These are phyloP conservation scores for Myotis vivesi DNA, from an alignment of 2,797 vertebrate species.

Conservation along the genomic window DNA sequence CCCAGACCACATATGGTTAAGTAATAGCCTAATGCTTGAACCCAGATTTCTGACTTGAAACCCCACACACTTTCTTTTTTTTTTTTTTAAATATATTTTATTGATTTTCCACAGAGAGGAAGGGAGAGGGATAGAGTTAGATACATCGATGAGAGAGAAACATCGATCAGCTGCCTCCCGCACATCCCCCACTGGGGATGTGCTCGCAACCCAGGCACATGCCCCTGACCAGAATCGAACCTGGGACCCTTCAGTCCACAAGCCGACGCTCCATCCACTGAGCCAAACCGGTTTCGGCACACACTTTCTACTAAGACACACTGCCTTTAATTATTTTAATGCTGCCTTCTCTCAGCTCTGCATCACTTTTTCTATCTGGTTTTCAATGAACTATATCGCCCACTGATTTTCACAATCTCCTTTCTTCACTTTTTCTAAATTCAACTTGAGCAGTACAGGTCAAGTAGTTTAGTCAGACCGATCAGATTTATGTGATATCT, in stretches of 20 bases:
- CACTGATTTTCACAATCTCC: neutral
- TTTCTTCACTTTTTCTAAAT: constrained; percentile 16
- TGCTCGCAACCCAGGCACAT: too few relatives aligned
- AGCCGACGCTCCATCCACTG: too few relatives aligned
- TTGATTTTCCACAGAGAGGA: too few relatives aligned
- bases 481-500: neutral
- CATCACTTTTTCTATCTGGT: neutral
- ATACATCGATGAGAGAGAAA: too few relatives aligned
- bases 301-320: neutral
- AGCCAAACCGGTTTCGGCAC: too few relatives aligned
- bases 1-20: neutral
- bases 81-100: too few relatives aligned
- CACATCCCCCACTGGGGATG: too few relatives aligned
- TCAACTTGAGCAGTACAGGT: neutral
- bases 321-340: neutral
- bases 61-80: neutral
- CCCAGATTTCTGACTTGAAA: neutral
- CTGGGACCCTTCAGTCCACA: too few relatives aligned
- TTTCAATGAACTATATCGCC: neutral
- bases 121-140: too few relatives aligned
- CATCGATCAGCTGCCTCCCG: too few relatives aligned
- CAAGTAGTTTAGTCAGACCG: neutral
- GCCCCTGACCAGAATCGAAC: too few relatives aligned
- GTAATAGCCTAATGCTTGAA: neutral
- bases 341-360: neutral